A percentile compares a stretch with the other conserved stretches of the same genome.
These are phyloP conservation scores for Brotula barbata DNA, from an alignment of 2,797 vertebrate species.

Conservation along the genomic window DNA sequence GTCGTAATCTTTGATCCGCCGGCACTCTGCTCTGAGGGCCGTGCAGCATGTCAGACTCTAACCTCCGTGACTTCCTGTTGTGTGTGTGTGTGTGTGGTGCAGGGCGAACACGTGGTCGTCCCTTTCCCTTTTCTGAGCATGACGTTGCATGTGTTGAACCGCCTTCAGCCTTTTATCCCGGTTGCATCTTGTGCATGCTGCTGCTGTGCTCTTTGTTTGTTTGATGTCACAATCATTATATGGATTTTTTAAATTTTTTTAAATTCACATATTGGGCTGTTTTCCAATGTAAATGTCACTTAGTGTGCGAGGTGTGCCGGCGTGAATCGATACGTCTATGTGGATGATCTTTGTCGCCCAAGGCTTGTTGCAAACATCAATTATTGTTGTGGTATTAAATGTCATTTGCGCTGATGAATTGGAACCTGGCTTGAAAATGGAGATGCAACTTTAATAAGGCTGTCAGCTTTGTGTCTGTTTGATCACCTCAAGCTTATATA, in stretches of 20 bases:
- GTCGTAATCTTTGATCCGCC: background rate
- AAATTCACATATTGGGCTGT: slow-evolving; percentile 17
- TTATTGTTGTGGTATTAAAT: slow-evolving; percentile 34
- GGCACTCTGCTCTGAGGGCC: slow-evolving; percentile 14
- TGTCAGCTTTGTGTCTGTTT: slow-evolving; percentile 20
- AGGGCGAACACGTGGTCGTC: slow-evolving; percentile 37
- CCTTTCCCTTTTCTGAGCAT: slow-evolving; percentile 45
- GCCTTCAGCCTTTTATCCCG: slow-evolving; percentile 11
- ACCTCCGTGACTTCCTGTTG: slow-evolving; percentile 44
- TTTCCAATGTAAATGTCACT: slow-evolving; percentile 47
- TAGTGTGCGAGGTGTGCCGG: slow-evolving; percentile 35
- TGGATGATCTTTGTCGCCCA: slow-evolving; percentile 31
- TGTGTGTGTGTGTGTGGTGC: slow-evolving; percentile 36
- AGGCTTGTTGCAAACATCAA: slow-evolving; percentile 42
- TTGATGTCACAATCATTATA: slow-evolving; percentile 30
- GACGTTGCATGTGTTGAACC: slow-evolving; percentile 21
- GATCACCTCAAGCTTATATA: slow-evolving; percentile 15
- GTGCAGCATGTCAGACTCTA: slow-evolving; percentile 60
- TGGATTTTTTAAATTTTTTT: slow-evolving; percentile 32
- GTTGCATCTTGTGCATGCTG: slow-evolving; percentile 64
- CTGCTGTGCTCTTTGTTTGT: slow-evolving; percentile 29
- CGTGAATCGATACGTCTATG: slow-evolving; percentile 43
- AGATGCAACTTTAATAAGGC: slow-evolving; percentile 39
- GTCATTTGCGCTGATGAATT: slow-evolving; percentile 33
- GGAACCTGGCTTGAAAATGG: slow-evolving; percentile 22